A percentile compares a stretch with the other conserved stretches of the same genome.
These are phyloP conservation scores for Spongilla lacustris DNA, from an alignment of 37 sponge, comb jelly and placozoan genomes.

Conservation along the genomic window DNA sequence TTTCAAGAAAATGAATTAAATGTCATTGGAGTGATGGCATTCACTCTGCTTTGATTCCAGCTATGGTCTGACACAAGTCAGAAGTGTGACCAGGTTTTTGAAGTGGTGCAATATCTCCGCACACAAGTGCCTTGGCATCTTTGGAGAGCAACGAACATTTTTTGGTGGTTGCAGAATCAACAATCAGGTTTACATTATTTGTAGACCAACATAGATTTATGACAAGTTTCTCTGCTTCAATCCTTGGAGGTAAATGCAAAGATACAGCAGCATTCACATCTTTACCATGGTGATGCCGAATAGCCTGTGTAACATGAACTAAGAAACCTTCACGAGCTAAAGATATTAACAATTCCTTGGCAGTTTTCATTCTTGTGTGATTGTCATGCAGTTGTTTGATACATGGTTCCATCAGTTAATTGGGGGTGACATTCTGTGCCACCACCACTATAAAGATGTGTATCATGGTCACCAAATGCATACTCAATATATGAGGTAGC, in stretches of 20 bases:
- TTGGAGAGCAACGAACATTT: neutral
- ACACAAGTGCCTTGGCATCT: conserved; percentile 12
- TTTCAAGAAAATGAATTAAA: neutral
- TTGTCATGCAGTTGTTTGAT: conserved; percentile 14
- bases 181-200: neutral
- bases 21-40: conserved; percentile 27
- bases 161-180: neutral
- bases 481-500: conserved; percentile 1
- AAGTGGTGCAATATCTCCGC: neutral
- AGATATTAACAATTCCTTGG: neutral
- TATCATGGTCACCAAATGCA: conserved; percentile 25
- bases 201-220: conserved; percentile 11
- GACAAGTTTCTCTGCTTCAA: neutral
- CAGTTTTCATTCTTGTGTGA: neutral
- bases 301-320: conserved; percentile 11
- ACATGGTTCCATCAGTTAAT: conserved; percentile 26
- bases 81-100: neutral
- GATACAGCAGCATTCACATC: neutral
- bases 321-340: neutral
- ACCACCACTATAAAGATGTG: conserved; percentile 3
- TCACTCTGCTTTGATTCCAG: neutral
- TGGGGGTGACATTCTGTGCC: conserved; percentile 20
- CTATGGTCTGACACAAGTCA: no score
- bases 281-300: neutral
- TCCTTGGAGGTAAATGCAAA: neutral